These are phyloP conservation scores for Sanderia malayensis DNA, from an alignment of 30 jellyfish, hydroid and myxozoan species.

Conservation along the genomic window DNA sequence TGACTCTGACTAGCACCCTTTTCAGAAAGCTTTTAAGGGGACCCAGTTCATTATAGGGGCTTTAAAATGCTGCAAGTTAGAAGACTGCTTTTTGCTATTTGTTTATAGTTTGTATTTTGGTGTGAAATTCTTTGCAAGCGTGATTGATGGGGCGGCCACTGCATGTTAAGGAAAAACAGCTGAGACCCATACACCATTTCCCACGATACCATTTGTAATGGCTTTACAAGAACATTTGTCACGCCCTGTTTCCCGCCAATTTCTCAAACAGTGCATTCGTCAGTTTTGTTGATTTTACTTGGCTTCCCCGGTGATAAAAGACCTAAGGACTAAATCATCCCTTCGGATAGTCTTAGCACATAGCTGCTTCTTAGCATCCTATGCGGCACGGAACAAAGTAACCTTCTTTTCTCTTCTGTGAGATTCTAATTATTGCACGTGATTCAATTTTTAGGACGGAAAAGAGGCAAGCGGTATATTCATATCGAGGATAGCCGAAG, in stretches of 20 bases:
- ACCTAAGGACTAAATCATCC: too few relatives aligned
- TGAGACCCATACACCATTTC: constrained; percentile 15
- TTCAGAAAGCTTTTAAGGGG: too few relatives aligned
- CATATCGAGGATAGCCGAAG: constrained; percentile 85
- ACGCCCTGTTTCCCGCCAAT: too few relatives aligned
- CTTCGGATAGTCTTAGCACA: too few relatives aligned
- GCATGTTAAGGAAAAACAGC: neutral
- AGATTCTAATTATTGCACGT: too few relatives aligned
- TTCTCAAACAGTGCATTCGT: neutral
- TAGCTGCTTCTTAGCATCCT: too few relatives aligned
- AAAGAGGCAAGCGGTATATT: constrained; percentile 74
- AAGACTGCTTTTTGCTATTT: neutral
- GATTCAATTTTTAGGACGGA: constrained; percentile 51
- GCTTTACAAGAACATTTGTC: too few relatives aligned
- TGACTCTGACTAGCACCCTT: too few relatives aligned
- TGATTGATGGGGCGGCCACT: neutral
- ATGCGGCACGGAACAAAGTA: too few relatives aligned
- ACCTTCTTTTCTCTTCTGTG: too few relatives aligned
- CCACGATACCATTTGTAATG: constrained; percentile 28
- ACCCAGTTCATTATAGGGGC: too few relatives aligned
- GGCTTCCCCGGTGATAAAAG: neutral
- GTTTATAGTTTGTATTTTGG: neutral
- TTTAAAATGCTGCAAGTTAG: neutral
- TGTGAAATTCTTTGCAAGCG: neutral
- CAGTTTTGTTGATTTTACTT: neutral